Evolutionary conservation across 2,888 invertebrate genomes (phyloP), one percentile per base, ranked within the genome.

Genomic region (Epinotia demarniana): DNA sequence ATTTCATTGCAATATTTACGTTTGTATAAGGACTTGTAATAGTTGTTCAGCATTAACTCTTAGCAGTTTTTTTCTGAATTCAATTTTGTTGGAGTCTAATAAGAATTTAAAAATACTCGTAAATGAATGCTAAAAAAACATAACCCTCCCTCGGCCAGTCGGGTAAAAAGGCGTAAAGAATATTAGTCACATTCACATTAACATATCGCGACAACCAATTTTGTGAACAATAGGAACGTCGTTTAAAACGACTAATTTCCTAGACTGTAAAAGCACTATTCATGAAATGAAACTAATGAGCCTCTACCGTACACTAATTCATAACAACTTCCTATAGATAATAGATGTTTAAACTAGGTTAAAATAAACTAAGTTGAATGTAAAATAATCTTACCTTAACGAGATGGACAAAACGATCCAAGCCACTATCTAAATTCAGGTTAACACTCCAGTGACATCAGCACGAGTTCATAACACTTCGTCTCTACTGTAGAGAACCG

Each of bases 401-500:
- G 82, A 82, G 85, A 84, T 85, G 87, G 87, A 85, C 85, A 87
- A 88, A 89, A 86, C 87, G 91, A 92, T 93, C 93, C 93, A 92
- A 92, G 90, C 91, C 90, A 87, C 86, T 90, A 88, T 87, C 87
- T 89, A 89, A 89, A 91, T 89, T 92, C 87, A 88, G 89, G 89
- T 90, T 88, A 92, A 90, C 92, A 93, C 92, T 92, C 87, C 87
- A 89, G 90, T 90, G 91, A 88, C 89, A 86, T 87, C 90, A 90
- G 88, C 92, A 93, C 93, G 91, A 91, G 88, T 88, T 84, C 89
- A 70, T 85, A 90, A 87, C 93, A 93, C 93, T 93, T 89, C 80
- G 92, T 91, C 91, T 89, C 82, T 90, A 86, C 78, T 81, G 84
- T 80, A 83, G 86, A 85, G 82, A 89, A 88, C 86, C 84, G 84